Percentiles rank a stretch among this genome's conserved stretches.
These are phyloP conservation scores for Unio delphinus DNA, from an alignment of 2,888 invertebrate species.

Conservation along the genomic window DNA sequence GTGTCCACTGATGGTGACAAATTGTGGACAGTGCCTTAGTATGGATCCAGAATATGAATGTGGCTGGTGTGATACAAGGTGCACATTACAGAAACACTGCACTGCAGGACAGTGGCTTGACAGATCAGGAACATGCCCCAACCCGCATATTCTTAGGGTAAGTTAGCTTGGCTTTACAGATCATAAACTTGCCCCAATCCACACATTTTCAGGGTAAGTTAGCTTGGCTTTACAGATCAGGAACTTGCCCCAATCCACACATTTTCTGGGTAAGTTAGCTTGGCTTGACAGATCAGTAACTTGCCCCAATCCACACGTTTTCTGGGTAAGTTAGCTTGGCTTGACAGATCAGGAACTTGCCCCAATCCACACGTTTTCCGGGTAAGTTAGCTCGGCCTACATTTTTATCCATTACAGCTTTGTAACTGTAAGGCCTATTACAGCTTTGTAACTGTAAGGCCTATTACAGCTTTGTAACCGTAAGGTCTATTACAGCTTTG, in stretches of 20 bases:
- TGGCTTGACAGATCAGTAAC: constrained; percentile 81
- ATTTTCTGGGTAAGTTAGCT: constrained; percentile 74
- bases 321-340: background rate
- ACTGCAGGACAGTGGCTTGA: constrained; percentile 81
- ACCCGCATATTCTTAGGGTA: constrained; percentile 83
- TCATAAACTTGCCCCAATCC: constrained; percentile 96
- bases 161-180: constrained; percentile 84
- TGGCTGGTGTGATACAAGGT: constrained; percentile 90
- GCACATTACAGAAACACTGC: constrained; percentile 53
- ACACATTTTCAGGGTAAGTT: constrained; percentile 77
- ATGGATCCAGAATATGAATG: constrained; percentile 93
- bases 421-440: background rate
- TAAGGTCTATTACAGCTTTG: background rate
- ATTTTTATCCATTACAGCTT: background rate
- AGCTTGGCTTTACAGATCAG: constrained; percentile 89
- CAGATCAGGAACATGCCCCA: constrained; percentile 93
- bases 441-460: background rate
- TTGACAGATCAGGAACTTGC: too few relatives aligned
- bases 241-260: constrained; percentile 95
- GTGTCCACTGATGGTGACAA: constrained; percentile 98
- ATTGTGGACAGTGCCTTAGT: constrained; percentile 96
- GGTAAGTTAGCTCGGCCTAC: too few relatives aligned
- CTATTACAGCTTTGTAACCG: background rate
- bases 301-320: too few relatives aligned
- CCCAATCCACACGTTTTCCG: background rate